phyloP scores from a whole-genome alignment of 1,140 invertebrate genomes.

The Chlorops oryzae region DNA sequence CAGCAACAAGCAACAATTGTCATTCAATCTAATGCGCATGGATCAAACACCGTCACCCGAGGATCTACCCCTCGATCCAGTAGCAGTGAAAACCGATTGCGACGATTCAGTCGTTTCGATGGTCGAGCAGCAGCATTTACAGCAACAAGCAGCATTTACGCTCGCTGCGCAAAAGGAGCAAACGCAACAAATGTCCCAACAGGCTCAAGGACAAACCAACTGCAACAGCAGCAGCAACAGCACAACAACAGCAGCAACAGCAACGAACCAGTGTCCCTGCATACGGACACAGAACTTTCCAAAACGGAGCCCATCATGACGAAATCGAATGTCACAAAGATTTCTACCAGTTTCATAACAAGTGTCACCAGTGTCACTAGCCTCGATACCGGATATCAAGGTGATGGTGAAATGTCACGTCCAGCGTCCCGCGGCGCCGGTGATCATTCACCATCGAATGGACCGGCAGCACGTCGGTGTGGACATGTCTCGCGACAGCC shows the following conservation, averaged over 20 bases:
- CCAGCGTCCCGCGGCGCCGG: conserved; percentile 69
- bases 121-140: conserved; percentile 11
- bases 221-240: conserved; percentile 8
- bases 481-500: conserved; percentile 34
- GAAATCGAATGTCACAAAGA: conserved; percentile 55
- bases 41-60: conserved; percentile 76
- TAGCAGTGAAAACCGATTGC: conserved; percentile 50
- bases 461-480: conserved; percentile 17
- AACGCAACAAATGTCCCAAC: conserved; percentile 15
- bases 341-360: conserved; percentile 65
- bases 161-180: conserved; percentile 30
- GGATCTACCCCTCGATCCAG: conserved; percentile 70
- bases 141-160: neutral
- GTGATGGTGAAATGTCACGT: conserved; percentile 75
- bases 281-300: conserved; percentile 50
- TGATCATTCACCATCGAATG: conserved; percentile 56
- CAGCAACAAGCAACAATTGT: conserved; percentile 19
- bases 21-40: conserved; percentile 49
- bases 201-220: conserved; percentile 11
- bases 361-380: conserved; percentile 81
- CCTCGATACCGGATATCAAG: conserved; percentile 78
- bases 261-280: conserved; percentile 17
- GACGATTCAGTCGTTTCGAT: conserved; percentile 47
- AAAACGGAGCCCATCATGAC: conserved; percentile 52
- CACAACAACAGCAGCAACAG: conserved; percentile 26